phyloP scores from a whole-genome alignment of 2,888 invertebrate species.

The Lottia scabra region DNA sequence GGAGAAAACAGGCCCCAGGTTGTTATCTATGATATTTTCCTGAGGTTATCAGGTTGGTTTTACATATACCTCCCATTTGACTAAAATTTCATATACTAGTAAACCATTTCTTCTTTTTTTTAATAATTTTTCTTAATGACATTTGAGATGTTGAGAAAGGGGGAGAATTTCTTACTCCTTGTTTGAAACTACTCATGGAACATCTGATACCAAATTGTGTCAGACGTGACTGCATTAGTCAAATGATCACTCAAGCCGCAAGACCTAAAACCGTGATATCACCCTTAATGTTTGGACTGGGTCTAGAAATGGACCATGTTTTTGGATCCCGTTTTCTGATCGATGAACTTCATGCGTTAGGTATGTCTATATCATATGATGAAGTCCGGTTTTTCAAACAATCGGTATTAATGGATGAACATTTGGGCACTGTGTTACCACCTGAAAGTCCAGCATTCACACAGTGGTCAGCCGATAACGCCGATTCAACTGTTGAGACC shows the following conservation, averaged over 20 bases:
- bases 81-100: too few relatives aligned
- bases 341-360: background rate
- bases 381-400: background rate
- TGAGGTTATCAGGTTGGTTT: too few relatives aligned
- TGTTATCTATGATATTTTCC: too few relatives aligned
- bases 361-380: background rate
- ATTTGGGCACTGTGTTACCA: background rate
- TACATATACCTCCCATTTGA: too few relatives aligned
- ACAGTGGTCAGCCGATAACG: background rate
- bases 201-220: background rate
- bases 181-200: background rate
- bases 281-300: background rate
- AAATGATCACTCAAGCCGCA: background rate
- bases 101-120: too few relatives aligned
- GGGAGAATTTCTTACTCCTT: background rate
- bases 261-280: background rate
- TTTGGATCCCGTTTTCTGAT: background rate
- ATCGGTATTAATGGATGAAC: too few relatives aligned
- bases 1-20: too few relatives aligned
- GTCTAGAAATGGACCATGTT: background rate
- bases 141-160: background rate
- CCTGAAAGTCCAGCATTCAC: too few relatives aligned
- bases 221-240: background rate
- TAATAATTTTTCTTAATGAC: too few relatives aligned
- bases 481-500: background rate